phyloP scores from a whole-genome alignment of 2,888 invertebrate species.

The Lepeophtheirus nordmannii region DNA sequence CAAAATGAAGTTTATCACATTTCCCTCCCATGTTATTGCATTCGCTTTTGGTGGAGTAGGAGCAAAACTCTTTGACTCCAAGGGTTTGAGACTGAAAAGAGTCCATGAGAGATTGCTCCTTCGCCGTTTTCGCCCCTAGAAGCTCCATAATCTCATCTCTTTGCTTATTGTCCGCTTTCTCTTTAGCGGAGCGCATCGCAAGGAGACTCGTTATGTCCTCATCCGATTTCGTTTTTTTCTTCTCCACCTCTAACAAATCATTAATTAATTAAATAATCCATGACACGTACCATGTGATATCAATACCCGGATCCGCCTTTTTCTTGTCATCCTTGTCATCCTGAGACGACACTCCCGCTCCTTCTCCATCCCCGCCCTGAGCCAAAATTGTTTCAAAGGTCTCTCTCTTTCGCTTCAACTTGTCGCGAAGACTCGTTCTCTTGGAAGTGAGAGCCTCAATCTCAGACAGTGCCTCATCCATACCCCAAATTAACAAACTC shows the following conservation, averaged over 20 bases:
- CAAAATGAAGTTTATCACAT: slow-evolving; percentile 84
- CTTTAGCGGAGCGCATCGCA: slow-evolving; percentile 82
- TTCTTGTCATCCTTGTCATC: too few species aligned
- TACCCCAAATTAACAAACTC: too few species aligned
- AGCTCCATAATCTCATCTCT: slow-evolving; percentile 89
- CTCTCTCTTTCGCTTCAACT: slow-evolving; percentile 20
- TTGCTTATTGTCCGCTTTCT: slow-evolving; percentile 84
- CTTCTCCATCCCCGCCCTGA: not conserved
- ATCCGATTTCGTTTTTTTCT: not conserved
- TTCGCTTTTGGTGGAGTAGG: slow-evolving; percentile 80
- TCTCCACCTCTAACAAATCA: not conserved
- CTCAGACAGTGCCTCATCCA: slow-evolving; percentile 13
- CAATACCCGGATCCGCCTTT: too few species aligned
- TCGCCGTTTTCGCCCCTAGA: slow-evolving; percentile 85
- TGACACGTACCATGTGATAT: too few species aligned
- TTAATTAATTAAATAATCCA: not conserved
- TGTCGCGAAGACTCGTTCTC: slow-evolving; percentile 14
- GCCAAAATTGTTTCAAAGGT: slow-evolving; percentile 11
- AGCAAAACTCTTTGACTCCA: slow-evolving; percentile 68
- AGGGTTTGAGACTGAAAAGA: slow-evolving; percentile 76
- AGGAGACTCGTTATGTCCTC: slow-evolving; percentile 50
- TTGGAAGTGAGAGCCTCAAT: slow-evolving; percentile 13
- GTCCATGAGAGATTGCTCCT: slow-evolving; percentile 85
- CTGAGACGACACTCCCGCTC: too few species aligned
- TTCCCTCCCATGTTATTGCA: slow-evolving; percentile 43